Evolutionary conservation across 2,888 invertebrate species (phyloP), one percentile per base, ranked within the genome.

Genomic region (Drosophila limbata): DNA sequence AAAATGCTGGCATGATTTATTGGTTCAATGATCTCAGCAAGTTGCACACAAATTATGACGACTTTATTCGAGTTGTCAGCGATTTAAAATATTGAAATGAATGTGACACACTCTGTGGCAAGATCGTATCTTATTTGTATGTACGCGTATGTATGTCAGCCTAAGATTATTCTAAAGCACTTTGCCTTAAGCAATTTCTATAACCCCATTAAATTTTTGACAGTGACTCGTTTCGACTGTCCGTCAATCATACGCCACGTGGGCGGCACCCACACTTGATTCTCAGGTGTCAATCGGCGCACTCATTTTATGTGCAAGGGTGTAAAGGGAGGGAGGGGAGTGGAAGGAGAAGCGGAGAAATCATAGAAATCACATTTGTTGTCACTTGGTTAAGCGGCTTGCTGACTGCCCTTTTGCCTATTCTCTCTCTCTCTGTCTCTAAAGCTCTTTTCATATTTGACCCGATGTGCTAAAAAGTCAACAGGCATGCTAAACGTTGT

Each of bases 381-480:
- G 47, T 21, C 65, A 60, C 61, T 77, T 73, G 63, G 48, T 52
- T 88, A 84, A 84, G 84, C 81, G 62, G 86, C 84, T 84, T 84
- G 84, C 86, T 88, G 87, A 69, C 55, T 80, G 84, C 88, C 86
- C 88, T 76, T 84, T 84, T 74, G 72, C 15, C 44, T 53, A 31
- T 72, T 35, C 42, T 50, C 35, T 39, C 40, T 48, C 55, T 56
- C 45, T 44, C 6, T 44, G 6, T n/a, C n/a, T n/a, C 63, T 28
- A 35, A 37, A 52, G 60, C 51, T 42, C 37, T 40, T 64, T 64
- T 50, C 57, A 75, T 64, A 65, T 65, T 61, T 78, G 84, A 80
- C 86, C 87, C 68, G 71, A 53, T 84, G 69, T 66, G 59, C 86
- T 53, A 63, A 70, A 86, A 80, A 83, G 78, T 77, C 78, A 73